Conservation (phyloP, 2,113 vertebrate genomes). For the Corapipo altera region DNA sequence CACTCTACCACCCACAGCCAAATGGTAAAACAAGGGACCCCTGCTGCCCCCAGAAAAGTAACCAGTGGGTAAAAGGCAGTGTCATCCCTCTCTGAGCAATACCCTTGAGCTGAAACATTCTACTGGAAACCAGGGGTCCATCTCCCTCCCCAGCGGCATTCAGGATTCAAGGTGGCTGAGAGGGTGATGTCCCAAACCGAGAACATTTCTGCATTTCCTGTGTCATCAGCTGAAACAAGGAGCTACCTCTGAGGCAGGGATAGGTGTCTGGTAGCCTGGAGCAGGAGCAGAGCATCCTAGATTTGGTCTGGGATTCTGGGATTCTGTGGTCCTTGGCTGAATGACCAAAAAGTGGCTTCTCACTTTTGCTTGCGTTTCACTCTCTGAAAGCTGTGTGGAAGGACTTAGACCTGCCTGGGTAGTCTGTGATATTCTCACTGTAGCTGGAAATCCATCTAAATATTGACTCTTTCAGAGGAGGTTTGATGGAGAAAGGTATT, state of each 20-base stretch:
- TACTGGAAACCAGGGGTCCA: background rate
- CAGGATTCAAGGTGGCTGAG: background rate
- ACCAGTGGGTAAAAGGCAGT: background rate
- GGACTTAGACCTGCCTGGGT: background rate
- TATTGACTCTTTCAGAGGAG: background rate
- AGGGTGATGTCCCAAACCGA: fast-evolving
- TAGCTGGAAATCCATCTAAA: background rate
- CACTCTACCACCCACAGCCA: background rate
- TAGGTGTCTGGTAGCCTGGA: background rate
- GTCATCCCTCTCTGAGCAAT: background rate
- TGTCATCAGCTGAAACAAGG: background rate
- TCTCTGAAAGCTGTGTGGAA: background rate
- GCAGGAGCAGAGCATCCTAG: fast-evolving
- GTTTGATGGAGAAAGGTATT: background rate
- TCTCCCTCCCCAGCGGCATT: background rate
- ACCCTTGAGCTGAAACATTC: background rate
- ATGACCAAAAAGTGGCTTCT: background rate
- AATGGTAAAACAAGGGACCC: background rate
- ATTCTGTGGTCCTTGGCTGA: background rate
- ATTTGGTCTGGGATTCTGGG: background rate
- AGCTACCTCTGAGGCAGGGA: background rate
- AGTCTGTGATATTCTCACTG: background rate
- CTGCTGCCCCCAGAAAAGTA: background rate
- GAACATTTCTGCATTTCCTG: background rate
- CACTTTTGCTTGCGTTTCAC: background rate